phyloP scores from a whole-genome alignment of 1,140 invertebrate genomes.

The Caenorhabditis remanei region DNA sequence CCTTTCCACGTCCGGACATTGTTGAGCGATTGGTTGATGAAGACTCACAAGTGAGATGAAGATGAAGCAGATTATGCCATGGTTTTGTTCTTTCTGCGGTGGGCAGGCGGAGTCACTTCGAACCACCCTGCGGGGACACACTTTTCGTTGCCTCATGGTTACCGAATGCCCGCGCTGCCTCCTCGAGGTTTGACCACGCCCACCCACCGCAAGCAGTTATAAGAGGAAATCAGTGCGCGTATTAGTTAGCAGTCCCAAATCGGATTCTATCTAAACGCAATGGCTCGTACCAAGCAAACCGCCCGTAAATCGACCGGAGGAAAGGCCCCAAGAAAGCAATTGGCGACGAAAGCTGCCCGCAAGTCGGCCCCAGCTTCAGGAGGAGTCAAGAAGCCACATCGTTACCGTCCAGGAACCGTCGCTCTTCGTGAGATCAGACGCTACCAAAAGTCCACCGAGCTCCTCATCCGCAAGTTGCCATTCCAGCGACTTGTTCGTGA shows the following conservation, averaged over 20 bases:
- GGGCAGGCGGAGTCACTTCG: constrained; percentile 2
- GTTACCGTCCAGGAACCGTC: constrained; percentile 77
- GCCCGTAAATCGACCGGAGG: constrained; percentile 87
- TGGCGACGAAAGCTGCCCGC: constrained; percentile 85
- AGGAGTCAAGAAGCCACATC: constrained; percentile 85
- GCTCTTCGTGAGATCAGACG: constrained; percentile 74
- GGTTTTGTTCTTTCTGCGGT: neutral
- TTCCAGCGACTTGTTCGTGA: constrained; percentile 81
- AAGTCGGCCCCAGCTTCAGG: constrained; percentile 85
- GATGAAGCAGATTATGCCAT: neutral
- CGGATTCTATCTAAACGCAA: constrained; percentile 73
- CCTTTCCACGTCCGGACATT: constrained; percentile 83
- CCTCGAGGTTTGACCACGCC: neutral
- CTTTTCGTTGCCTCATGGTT: neutral
- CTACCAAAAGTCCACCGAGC: constrained; percentile 84
- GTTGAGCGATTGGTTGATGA: constrained; percentile 32
- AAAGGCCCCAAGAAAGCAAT: constrained; percentile 87
- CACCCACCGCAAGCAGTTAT: neutral
- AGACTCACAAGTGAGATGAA: constrained; percentile 26
- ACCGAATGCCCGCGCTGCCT: neutral
- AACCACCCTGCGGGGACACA: constrained; percentile 32
- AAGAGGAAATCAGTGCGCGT: no score
- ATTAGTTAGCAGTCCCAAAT: neutral
- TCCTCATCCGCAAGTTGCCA: constrained; percentile 81
- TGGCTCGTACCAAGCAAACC: constrained; percentile 89